Evolutionary conservation across 30 jellyfish, hydroid and myxozoan genomes (phyloP), one percentile per base, ranked within the genome.

Genomic region (Aurelia aurita): DNA sequence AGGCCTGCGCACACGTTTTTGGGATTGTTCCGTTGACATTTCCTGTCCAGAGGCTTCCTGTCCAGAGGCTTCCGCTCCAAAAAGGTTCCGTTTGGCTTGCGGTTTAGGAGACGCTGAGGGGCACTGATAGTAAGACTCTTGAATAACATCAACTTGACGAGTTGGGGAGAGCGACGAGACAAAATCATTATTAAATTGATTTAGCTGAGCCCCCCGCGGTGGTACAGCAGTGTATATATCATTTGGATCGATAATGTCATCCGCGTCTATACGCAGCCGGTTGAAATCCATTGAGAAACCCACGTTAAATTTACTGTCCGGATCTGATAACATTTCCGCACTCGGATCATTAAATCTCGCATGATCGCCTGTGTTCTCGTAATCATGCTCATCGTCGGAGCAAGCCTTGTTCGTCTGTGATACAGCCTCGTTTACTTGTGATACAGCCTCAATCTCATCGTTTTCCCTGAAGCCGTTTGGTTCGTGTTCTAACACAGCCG

Each of bases 231-330:
- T 84, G 28, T 81, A 81, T 7, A 32, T 39, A 35, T 27, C 58
- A 29, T 81, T 68, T 4, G 51, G 51, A 54, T 18, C 28, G 67
- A 16, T 54, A 32, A 4, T 16, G 19, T 81, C 85, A 5, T 81
- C 91, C 5, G 85, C 84, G 53, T 81, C 91, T 20, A 81, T 81
- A 31, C 91, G 44, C 23, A 81, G 49, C 28, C 58, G 77, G 26
- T 68, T 55, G 69, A 81, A 81, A 29, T 81, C 78, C 60, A 81
- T 27, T 15, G 91, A 63, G 19, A 60, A 19, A 18, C 58, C 79
- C 12, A 45, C 53, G 25, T 31, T n/a, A 28, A 49, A 18, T 19
- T 53, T 13, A 18, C 26, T 26, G 25, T 43, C 60, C 44, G 21
- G 80, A 13, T 68, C 80, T 68, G 44, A 13, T n/a, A 29, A 16